A percentile compares a stretch with the other conserved stretches of the same genome.
Evolutionary conservation across 53 echinoderm and acorn worm species (phyloP).

Genomic region (Holothuria leucospilota): DNA sequence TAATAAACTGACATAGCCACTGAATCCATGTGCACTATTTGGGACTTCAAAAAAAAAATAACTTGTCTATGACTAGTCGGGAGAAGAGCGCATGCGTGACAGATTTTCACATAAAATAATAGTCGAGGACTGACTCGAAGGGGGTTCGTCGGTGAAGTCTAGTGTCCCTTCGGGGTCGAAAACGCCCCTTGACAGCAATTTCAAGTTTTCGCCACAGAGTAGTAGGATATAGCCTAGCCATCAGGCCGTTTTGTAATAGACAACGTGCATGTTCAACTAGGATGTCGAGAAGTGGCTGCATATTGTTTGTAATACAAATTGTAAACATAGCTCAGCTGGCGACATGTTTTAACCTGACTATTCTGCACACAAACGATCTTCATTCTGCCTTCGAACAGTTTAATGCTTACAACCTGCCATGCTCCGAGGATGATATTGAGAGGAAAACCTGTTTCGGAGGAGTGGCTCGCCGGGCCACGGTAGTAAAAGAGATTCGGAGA

Average conservation of each 20-base stretch:
- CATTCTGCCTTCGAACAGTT: conserved; percentile 72
- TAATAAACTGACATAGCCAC: too few species aligned
- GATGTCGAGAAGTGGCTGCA: too few species aligned
- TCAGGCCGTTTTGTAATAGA: too few species aligned
- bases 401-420: conserved; percentile 48
- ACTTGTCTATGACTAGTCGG: too few species aligned
- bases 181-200: neutral
- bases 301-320: too few species aligned
- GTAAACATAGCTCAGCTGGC: too few species aligned
- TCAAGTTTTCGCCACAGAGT: neutral
- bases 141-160: neutral
- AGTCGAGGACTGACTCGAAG: neutral
- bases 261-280: too few species aligned
- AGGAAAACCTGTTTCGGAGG: conserved; percentile 75
- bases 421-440: conserved; percentile 46
- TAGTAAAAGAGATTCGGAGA: conserved; percentile 44
- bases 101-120: too few species aligned
- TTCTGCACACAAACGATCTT: conserved; percentile 79
- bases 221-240: neutral
- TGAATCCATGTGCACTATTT: too few species aligned
- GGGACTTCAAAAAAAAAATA: too few species aligned
- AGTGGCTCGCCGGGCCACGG: conserved; percentile 59
- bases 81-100: too few species aligned
- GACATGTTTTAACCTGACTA: conserved; percentile 50
- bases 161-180: neutral